Evolutionary conservation across 2,797 vertebrate species (phyloP).

Genomic region (Aselliscus stoliczkanus): DNA sequence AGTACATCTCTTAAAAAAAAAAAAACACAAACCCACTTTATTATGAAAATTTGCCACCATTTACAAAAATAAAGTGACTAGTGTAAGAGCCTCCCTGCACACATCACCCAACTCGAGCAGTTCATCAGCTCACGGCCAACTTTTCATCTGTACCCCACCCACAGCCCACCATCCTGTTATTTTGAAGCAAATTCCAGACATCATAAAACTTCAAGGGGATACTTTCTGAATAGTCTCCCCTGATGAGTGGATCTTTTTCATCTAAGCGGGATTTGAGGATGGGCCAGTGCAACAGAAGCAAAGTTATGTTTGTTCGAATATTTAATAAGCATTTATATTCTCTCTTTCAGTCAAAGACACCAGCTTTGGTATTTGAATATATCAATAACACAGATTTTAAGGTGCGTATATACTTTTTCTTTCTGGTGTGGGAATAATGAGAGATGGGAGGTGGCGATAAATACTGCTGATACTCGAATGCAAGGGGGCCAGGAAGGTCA

Average conservation of each 20-base stretch:
- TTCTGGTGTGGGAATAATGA: neutral
- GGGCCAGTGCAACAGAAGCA: neutral
- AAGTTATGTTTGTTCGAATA: slow-evolving; percentile 36
- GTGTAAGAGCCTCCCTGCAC: neutral
- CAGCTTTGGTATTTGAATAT: slow-evolving; percentile 98
- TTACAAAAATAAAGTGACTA: neutral
- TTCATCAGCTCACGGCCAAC: neutral
- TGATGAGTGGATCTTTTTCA: neutral
- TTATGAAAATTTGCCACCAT: neutral
- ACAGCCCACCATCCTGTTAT: neutral
- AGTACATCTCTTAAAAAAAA: neutral
- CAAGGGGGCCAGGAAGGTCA: neutral
- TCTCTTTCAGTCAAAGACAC: slow-evolving; percentile 96
- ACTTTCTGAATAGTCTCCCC: neutral
- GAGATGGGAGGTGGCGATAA: neutral
- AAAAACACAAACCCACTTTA: neutral
- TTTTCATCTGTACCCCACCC: neutral
- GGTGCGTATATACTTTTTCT: slow-evolving; percentile 83
- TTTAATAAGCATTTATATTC: slow-evolving; percentile 65
- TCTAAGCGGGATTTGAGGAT: slow-evolving; percentile 31
- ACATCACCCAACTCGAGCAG: neutral
- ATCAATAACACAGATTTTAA: slow-evolving; percentile 99
- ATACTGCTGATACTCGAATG: neutral
- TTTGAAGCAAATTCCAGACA: slow-evolving; percentile 13
- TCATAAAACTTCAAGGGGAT: neutral